Evolutionary conservation across 2,113 vertebrate genomes (phyloP), one percentile per base, ranked within the genome.

Genomic region (Heterocephalus glaber): DNA sequence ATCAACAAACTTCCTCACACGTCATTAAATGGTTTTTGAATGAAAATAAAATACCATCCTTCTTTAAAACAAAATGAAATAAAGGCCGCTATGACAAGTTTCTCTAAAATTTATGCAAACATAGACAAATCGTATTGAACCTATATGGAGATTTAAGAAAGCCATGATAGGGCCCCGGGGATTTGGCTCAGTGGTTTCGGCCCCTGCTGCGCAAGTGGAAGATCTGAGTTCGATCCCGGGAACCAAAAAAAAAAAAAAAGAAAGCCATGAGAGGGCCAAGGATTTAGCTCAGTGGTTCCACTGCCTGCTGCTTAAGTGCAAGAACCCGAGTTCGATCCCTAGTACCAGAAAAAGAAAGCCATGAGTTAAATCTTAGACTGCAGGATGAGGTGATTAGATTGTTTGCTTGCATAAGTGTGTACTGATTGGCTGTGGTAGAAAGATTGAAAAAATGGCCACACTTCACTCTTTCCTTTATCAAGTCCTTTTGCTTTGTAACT

Each of bases 1-100:
- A 63, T 60, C 56, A 30, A 49, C 26, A 61, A 7, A 24, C 1
- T 47, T 28, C 26, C 35, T 93, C 19, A 41, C 26, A 10, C 3
- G 44, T 70, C n/a, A 74, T 3, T 30, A 35, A 58, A 7, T 65
- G 10, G 28, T 26, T 66, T 85, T 24, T 77, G 49, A 82, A n/a
- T 86, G 28, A 60, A 49, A 30, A 66, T 47, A 66, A 74, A 76
- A 76, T 30, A 14, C 26, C 72, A 11, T 38, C 28, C 16, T 93
- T 77, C 63, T 74, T 94, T 88, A 68, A 87, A 44, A n/a, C 8
- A 82, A 81, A 54, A 61, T 44, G 82, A 86, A 84, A 89, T 14
- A 56, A 80, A 81, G 56, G 28, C 35, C 17, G 22, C 26, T 47
- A 28, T 10, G 33, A 66, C 79, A 80, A 70, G 80, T 80, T 79